phyloP scores from a whole-genome alignment of 1,140 invertebrate genomes.

The Euwallacea fornicatus region DNA sequence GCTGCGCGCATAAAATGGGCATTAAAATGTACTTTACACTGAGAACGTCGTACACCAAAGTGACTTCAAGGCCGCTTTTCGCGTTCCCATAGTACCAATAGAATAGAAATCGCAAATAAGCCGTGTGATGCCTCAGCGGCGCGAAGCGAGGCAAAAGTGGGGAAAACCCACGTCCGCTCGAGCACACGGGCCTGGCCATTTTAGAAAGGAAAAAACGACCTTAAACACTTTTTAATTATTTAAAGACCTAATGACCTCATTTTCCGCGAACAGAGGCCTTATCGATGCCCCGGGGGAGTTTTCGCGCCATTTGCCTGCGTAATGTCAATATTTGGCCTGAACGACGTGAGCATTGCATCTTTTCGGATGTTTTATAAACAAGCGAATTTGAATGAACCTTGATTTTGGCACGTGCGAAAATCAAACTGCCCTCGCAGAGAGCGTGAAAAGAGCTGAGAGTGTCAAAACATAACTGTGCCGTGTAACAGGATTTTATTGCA shows the following conservation, averaged over 20 bases:
- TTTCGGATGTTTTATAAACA: background rate
- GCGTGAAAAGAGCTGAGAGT: background rate
- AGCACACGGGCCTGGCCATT: conserved; percentile 12
- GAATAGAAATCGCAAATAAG: conserved; percentile 11
- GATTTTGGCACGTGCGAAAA: background rate
- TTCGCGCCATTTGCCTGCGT: conserved; percentile 3
- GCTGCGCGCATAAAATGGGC: background rate
- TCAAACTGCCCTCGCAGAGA: background rate
- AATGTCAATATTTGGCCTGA: too few species aligned
- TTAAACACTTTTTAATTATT: conserved; percentile 35
- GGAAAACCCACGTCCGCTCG: conserved; percentile 19
- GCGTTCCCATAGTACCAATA: conserved; percentile 7
- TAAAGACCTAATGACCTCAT: conserved; percentile 35
- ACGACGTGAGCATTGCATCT: too few species aligned
- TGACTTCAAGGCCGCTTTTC: conserved; percentile 17
- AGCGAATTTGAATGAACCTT: background rate
- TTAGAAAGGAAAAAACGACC: conserved; percentile 36
- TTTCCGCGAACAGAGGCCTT: conserved; percentile 24
- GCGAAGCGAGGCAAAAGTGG: conserved; percentile 14
- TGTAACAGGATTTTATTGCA: background rate
- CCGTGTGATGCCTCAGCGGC: background rate
- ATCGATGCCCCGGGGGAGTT: conserved; percentile 5
- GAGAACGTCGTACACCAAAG: background rate
- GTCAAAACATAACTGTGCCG: conserved; percentile 4
- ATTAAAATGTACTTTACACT: background rate